phyloP scores from a whole-genome alignment of 2,797 vertebrate species.

The Mormyrus proboscirostris region DNA sequence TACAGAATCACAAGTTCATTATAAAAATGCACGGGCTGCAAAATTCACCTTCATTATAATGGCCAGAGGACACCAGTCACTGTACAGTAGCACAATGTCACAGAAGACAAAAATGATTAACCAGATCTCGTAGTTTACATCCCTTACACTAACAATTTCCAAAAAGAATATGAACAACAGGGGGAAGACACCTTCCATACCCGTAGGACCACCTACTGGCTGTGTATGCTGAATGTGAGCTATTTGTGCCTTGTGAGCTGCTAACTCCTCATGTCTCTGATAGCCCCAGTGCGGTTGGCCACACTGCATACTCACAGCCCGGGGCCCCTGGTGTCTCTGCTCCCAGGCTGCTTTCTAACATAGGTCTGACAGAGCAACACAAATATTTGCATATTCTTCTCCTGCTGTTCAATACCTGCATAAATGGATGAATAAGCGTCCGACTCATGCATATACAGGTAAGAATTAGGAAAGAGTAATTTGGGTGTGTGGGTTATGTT shows the following conservation, averaged over 20 bases:
- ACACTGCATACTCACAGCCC: background rate
- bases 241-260: background rate
- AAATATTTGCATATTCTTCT: background rate
- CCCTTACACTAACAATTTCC: background rate
- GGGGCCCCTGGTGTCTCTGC: background rate
- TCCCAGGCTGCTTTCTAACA: background rate
- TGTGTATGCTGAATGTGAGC: background rate
- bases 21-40: background rate
- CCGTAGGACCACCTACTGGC: background rate
- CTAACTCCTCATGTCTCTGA: background rate
- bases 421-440: background rate
- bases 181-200: background rate
- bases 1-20: background rate
- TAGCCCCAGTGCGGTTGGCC: background rate
- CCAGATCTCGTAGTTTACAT: background rate
- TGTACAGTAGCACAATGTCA: background rate
- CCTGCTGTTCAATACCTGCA: background rate
- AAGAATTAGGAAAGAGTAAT: background rate
- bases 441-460: background rate
- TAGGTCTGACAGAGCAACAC: background rate
- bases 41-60: background rate
- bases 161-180: background rate
- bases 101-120: background rate
- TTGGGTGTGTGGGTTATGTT: background rate
- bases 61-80: background rate